Percentiles rank a stretch among this genome's conserved stretches.
phyloP scores from a whole-genome alignment of 1,140 invertebrate species.

The Drosophila repleta region DNA sequence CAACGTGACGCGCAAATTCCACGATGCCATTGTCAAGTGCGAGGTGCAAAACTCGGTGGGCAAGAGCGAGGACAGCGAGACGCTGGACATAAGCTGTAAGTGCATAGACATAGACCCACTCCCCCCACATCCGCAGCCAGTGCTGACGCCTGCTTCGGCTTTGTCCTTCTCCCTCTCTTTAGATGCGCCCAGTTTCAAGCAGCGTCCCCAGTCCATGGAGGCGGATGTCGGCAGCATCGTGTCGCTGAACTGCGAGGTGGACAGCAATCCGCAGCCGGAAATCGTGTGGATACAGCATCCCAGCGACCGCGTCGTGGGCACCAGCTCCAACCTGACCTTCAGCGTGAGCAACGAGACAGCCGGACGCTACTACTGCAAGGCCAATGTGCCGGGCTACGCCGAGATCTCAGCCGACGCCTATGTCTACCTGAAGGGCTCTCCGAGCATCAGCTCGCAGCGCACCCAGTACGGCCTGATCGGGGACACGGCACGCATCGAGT shows the following conservation, averaged over 20 bases:
- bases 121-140: neutral
- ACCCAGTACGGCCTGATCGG: slow-evolving; percentile 92
- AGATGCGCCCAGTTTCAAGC: slow-evolving; percentile 87
- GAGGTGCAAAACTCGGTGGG: slow-evolving; percentile 92
- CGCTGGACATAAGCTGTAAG: slow-evolving; percentile 91
- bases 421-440: slow-evolving; percentile 93
- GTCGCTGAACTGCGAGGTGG: slow-evolving; percentile 90
- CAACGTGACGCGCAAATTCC: slow-evolving; percentile 88
- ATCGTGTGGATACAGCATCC: slow-evolving; percentile 91
- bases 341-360: slow-evolving; percentile 90
- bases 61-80: slow-evolving; percentile 90
- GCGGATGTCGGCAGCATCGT: slow-evolving; percentile 88
- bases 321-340: slow-evolving; percentile 90
- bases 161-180: no score
- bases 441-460: slow-evolving; percentile 90
- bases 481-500: slow-evolving; percentile 93
- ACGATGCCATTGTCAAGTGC: slow-evolving; percentile 91
- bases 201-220: slow-evolving; percentile 87
- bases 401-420: slow-evolving; percentile 93
- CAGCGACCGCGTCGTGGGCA: slow-evolving; percentile 88
- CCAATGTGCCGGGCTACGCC: slow-evolving; percentile 92
- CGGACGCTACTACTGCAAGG: slow-evolving; percentile 95
- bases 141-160: neutral
- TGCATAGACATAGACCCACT: neutral
- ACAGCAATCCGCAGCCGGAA: slow-evolving; percentile 90